Evolutionary conservation across 2,797 vertebrate genomes (phyloP).

Genomic region (Sebastes taczanowskii): DNA sequence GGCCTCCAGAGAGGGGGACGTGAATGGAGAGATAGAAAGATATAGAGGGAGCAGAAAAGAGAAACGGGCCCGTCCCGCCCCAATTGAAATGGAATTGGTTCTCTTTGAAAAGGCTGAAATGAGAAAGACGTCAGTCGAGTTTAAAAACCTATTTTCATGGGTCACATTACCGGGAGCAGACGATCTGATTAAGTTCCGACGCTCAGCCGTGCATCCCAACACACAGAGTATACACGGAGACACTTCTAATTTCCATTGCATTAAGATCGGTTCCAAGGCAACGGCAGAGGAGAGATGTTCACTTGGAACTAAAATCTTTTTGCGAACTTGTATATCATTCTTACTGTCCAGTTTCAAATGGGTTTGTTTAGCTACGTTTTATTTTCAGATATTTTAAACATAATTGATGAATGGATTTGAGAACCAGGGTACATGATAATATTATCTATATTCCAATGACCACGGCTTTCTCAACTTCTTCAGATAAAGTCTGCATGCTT

Average conservation of each 20-base stretch:
- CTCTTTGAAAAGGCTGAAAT: constrained; percentile 34
- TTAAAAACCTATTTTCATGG: constrained; percentile 33
- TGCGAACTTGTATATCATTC: background rate
- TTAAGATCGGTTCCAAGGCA: background rate
- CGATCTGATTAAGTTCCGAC: constrained; percentile 21
- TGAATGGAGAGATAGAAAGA: constrained; percentile 12
- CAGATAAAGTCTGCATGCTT: background rate
- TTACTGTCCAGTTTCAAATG: background rate
- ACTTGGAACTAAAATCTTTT: background rate
- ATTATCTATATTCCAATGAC: background rate
- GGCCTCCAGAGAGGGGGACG: constrained; percentile 33
- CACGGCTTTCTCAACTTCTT: background rate
- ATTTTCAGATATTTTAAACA: background rate
- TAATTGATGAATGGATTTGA: background rate
- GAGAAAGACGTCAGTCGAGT: constrained; percentile 44
- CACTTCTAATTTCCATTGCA: background rate
- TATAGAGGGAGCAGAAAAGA: background rate
- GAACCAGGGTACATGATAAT: background rate
- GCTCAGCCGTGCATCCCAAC: background rate
- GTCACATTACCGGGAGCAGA: constrained; percentile 26
- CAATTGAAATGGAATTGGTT: constrained; percentile 44
- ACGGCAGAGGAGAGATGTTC: background rate
- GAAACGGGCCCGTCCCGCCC: constrained; percentile 8
- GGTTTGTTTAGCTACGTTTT: background rate
- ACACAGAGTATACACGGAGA: background rate